Evolutionary conservation across 2,888 invertebrate genomes (phyloP).

Genomic region (Agrotis puta): DNA sequence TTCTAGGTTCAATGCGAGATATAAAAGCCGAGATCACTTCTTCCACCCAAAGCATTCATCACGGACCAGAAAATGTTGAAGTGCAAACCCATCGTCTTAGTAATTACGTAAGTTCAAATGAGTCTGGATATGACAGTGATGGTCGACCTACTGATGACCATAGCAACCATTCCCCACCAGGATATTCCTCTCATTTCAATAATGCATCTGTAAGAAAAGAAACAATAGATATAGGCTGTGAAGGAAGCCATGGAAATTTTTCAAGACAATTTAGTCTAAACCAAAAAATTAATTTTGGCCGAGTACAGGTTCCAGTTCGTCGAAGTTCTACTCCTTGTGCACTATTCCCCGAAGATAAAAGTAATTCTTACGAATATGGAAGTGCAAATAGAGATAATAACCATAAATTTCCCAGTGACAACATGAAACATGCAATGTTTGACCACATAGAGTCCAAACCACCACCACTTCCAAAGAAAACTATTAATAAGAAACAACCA

Average conservation of each 20-base stretch:
- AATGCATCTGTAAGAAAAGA: conserved; percentile 75
- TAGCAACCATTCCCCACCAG: conserved; percentile 90
- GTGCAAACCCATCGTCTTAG: conserved; percentile 92
- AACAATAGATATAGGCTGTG: conserved; percentile 74
- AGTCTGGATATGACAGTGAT: conserved; percentile 96
- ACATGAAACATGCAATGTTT: conserved; percentile 69
- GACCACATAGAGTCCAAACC: conserved; percentile 85
- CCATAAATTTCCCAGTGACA: conserved; percentile 70
- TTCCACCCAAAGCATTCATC: conserved; percentile 90
- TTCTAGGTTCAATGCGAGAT: conserved; percentile 83
- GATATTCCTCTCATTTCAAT: conserved; percentile 87
- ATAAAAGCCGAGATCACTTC: conserved; percentile 85
- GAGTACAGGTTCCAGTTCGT: conserved; percentile 84
- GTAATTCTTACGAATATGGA: conserved; percentile 79
- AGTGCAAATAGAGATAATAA: conserved; percentile 76
- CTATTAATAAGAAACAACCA: conserved; percentile 83
- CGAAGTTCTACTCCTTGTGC: conserved; percentile 89
- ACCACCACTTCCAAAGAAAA: conserved; percentile 88
- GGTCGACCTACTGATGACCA: conserved; percentile 91
- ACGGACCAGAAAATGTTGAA: conserved; percentile 89
- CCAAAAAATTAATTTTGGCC: conserved; percentile 85
- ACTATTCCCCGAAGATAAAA: conserved; percentile 85
- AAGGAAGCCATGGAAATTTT: conserved; percentile 81
- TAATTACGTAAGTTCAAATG: conserved; percentile 95
- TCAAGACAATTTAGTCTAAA: conserved; percentile 87